These are phyloP conservation scores for Hemaris fuciformis DNA, from an alignment of 2,888 invertebrate species.

Conservation along the genomic window DNA sequence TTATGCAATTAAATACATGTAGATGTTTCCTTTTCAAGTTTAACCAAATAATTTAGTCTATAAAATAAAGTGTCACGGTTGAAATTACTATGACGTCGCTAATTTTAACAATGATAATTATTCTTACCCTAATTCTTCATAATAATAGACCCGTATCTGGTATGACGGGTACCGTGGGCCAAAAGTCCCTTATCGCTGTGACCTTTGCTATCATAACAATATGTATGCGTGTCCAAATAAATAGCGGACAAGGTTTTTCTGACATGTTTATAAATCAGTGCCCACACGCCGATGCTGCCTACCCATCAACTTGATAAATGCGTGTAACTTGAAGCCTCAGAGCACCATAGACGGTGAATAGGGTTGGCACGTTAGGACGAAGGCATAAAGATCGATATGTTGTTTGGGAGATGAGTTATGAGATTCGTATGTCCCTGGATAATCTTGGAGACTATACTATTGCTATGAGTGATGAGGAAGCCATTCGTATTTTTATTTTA, in stretches of 20 bases:
- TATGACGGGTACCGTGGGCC: not conserved
- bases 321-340: slow-evolving; percentile 52
- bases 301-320: slow-evolving; percentile 72
- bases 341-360: slow-evolving; percentile 34
- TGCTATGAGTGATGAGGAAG: no score
- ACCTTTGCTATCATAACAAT: slow-evolving; percentile 2
- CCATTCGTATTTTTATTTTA: no score
- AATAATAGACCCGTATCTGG: not conserved
- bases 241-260: slow-evolving; percentile 39
- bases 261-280: slow-evolving; percentile 65
- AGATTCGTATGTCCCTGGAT: not conserved
- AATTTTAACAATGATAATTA: not conserved
- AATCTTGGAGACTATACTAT: no score
- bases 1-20: not conserved
- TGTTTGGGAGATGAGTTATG: not conserved
- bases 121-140: not conserved
- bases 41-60: not conserved
- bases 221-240: slow-evolving; percentile 4
- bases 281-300: slow-evolving; percentile 52
- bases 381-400: not conserved
- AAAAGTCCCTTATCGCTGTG: not conserved
- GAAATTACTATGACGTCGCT: not conserved
- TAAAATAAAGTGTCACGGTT: not conserved
- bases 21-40: not conserved
- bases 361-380: slow-evolving; percentile 9